Evolutionary conservation across 2,888 invertebrate genomes (phyloP), one percentile per base, ranked within the genome.

Genomic region (Lamproptera curius): DNA sequence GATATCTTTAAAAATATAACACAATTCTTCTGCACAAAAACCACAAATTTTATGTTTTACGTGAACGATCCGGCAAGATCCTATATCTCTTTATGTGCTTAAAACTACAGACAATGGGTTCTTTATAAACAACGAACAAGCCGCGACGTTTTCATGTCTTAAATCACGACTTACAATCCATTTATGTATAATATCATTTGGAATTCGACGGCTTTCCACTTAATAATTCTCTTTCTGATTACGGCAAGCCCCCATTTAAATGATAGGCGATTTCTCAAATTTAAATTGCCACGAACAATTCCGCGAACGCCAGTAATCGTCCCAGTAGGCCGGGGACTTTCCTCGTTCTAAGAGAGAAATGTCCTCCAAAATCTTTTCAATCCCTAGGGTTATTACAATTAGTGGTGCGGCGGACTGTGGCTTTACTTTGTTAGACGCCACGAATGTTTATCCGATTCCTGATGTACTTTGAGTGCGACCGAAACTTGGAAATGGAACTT

Each of bases 331-430:
- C 26, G 35, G 35, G 16, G 17, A 16, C 44, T 36, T n/a, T n/a
- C 26, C 43, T 26, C 14, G 35, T 20, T 3, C 34, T 6, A 34
- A 35, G 14, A 37, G 26, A 42, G 11, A 36, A 37, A 20, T 33
- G 14, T 17, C 15, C 16, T 23, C 13, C 5, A 20, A 42, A 44
- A 37, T 44, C 44, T 35, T 36, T 37, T 4, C 10, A 16, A 36
- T 31, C 44, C 44, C 37, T 26, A 28, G 44, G 37, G 44, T 26
- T 37, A 44, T 44, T 44, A 44, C 37, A 44, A 44, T 44, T 44
- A 44, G 42, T 37, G 37, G 28, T 26, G 36, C 35, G 17, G 42
- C n/a, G 10, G 35, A n/a, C 34, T 13, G 34, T n/a, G 42, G 34
- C 35, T 42, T 35, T 11, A 42, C 20, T 42, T 26, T 23, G 23